Evolutionary conservation across 2,797 vertebrate genomes (phyloP), one percentile per base, ranked within the genome.

Genomic region (Paguma larvata): DNA sequence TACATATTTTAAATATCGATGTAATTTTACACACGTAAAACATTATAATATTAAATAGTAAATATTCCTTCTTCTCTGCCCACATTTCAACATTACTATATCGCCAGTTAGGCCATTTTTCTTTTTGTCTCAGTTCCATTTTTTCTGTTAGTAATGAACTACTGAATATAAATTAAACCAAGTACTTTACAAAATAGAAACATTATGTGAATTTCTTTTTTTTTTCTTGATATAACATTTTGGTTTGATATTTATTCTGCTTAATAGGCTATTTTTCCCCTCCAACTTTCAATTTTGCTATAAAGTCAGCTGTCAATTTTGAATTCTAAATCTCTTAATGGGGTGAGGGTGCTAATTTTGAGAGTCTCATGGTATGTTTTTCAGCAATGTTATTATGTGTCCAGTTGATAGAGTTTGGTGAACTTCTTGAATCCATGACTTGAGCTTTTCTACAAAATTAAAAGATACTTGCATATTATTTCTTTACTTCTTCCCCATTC

Each of bases 1-100:
- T 62, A 68, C 34, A 2, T 85, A 87, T 95, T 82, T 93, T 91
- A 95, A 82, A 85, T 79, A 16, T 63, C 51, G 5, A 79, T 73
- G 30, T 44, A 92, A 86, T 78, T 77, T 77, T 94, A 59, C 51
- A 95, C 12, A 19, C 51, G 4, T 12, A 78, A 86, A 8, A 30
- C 4, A 53, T 62, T 94, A 14, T 27, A 85, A 41, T 75, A 65
- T 41, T 32, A 85, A 44, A n/a, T 70, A 30, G 12, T 23, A 70
- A 46, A 46, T 46, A 79, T 15, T 73, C 18, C 15, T 12, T 75
- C 23, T 21, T 59, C 59, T 18, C 68, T 62, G 8, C 9, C 25
- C 19, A 48, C 25, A 62, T 62, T 70, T 34, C 30, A 59, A 30
- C 11, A 59, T 59, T 46, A 44, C 6, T 34, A 38, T 34, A 51